These are phyloP conservation scores for Haemorhous mexicanus DNA, from an alignment of 2,113 vertebrate genomes.

Conservation along the genomic window DNA sequence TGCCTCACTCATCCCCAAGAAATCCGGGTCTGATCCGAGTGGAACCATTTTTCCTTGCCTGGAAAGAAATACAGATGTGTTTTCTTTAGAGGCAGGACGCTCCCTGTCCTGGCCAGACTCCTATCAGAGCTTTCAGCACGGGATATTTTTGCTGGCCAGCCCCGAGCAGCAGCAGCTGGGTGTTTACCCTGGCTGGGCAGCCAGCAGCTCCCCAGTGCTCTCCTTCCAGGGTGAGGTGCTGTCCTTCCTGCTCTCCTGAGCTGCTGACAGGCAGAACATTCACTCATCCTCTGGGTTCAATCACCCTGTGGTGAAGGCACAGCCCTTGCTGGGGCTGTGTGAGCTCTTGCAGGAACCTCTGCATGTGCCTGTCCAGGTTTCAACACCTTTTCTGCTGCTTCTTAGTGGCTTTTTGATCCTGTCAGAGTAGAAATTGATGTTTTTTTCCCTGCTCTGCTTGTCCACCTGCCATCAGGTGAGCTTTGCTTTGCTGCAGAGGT, in stretches of 20 bases:
- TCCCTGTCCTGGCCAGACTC: background rate
- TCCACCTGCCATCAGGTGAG: background rate
- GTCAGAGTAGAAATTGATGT: background rate
- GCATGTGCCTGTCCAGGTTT: background rate
- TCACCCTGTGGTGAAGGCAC: background rate
- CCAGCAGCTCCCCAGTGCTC: background rate
- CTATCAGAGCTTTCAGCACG: slow-evolving; percentile 27
- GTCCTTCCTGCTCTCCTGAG: slow-evolving; percentile 6
- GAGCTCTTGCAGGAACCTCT: background rate
- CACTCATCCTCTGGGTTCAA: background rate
- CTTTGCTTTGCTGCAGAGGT: background rate
- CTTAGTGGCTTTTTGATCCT: background rate
- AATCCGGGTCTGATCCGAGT: background rate
- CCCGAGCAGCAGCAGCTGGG: background rate
- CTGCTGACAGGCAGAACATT: background rate
- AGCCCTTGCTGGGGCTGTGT: accelerated
- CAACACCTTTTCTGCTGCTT: background rate
- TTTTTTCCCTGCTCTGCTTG: accelerated
- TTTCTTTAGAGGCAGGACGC: background rate
- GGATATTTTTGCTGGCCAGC: slow-evolving; percentile 29
- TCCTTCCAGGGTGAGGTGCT: background rate
- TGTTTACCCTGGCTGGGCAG: slow-evolving; percentile 10
- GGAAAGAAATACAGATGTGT: background rate
- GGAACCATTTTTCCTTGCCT: background rate
- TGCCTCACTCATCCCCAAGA: background rate